A percentile compares a stretch with the other conserved stretches of the same genome.
These are phyloP conservation scores for Empidonax traillii DNA, from an alignment of 2,113 vertebrate species.

Conservation along the genomic window DNA sequence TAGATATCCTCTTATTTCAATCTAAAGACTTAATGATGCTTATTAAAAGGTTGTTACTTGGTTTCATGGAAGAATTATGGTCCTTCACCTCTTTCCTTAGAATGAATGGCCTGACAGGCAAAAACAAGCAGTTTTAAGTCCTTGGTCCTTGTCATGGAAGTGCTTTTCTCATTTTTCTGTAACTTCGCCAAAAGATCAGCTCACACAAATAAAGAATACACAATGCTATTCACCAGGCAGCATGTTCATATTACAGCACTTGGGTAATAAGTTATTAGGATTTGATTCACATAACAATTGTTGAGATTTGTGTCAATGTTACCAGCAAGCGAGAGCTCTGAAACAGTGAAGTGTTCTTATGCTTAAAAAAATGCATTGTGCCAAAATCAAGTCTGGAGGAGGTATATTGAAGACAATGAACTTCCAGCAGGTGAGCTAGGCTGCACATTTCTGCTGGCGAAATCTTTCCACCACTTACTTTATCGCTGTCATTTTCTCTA, in stretches of 20 bases:
- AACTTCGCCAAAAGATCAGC: background rate
- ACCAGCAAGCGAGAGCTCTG: background rate
- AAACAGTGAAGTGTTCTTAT: background rate
- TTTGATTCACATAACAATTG: background rate
- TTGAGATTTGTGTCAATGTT: background rate
- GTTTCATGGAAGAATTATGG: slow-evolving; percentile 50
- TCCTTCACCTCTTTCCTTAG: background rate
- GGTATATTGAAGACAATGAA: background rate
- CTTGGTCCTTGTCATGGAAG: background rate
- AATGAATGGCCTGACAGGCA: slow-evolving; percentile 16
- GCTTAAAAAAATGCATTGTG: background rate
- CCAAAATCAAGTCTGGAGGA: background rate
- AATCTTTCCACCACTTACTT: background rate
- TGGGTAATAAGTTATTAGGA: background rate
- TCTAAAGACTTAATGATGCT: slow-evolving; percentile 68
- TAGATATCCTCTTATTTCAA: slow-evolving; percentile 44
- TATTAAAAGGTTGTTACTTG: slow-evolving; percentile 70
- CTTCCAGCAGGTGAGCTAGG: background rate
- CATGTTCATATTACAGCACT: background rate
- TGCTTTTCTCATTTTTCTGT: background rate
- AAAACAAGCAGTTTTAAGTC: background rate
- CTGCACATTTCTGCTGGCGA: background rate
- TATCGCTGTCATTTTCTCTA: slow-evolving; percentile 19
- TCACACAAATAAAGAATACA: background rate
- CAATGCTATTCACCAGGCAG: background rate